Evolutionary conservation across 2,888 invertebrate genomes (phyloP), one percentile per base, ranked within the genome.

Genomic region (Cryptus armator): DNA sequence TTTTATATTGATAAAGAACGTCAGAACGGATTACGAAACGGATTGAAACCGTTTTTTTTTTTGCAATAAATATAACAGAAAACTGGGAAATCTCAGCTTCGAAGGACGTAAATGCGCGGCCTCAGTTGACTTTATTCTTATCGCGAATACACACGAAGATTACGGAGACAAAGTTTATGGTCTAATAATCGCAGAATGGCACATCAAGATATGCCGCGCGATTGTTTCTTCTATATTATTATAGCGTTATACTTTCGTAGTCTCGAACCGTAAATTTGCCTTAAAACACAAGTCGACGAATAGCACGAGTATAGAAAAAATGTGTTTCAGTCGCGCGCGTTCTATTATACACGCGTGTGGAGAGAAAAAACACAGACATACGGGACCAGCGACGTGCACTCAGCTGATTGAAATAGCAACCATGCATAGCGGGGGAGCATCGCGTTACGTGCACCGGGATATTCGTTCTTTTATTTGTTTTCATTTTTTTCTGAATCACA

Each of bases 371-470:
- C 16, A 24, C 29, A 51, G 48, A 48, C 72, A 71, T 76, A 68
- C 78, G 62, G 32, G 62, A 53, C 24, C 56, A 53, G 44, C 56
- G 19, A 76, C 70, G 37, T 75, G 70, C 79, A 83, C 83, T 83
- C 83, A 66, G 75, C 83, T 83, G 83, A 83, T 83, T 83, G 75
- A 79, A 83, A 75, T 75, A 79, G 83, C 74, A 62, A n/a, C 24
- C 44, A 44, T 44, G 74, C 74, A 43, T 32, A 67, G 74, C 46
- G 64, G 79, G 79, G 62, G 83, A 70, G 70, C 72, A 62, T 32
- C 66, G n/a, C 48, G 32, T 16, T 53, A 44, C 51, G 43, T 37
- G 43, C 51, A 78, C 19, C 19, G 3, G 2, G 29, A 0, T 4
- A n/a, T 48, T n/a, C 9, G 5, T 43, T 68, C n/a, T 19, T 53